These are phyloP conservation scores for Phrixothrix hirtus DNA, from an alignment of 2,888 invertebrate genomes.

Conservation along the genomic window DNA sequence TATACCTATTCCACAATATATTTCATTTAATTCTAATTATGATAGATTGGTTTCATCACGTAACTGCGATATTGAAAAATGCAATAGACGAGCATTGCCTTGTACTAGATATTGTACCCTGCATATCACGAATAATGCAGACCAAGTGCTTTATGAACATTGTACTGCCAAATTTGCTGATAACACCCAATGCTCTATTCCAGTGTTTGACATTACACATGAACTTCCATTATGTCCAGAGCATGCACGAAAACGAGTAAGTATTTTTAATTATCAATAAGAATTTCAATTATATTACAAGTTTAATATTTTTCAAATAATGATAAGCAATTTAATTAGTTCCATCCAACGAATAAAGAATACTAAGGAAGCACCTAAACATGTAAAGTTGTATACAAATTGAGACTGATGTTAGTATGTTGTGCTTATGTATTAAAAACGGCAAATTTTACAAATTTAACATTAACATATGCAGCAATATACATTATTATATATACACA, in stretches of 20 bases:
- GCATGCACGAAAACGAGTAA: conserved; percentile 79
- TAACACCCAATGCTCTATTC: conserved; percentile 77
- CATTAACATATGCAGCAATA: no score
- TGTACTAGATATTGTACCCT: conserved; percentile 80
- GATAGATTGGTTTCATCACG: conserved; percentile 35
- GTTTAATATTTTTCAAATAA: no score
- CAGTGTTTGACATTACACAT: conserved; percentile 76
- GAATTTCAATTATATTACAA: not conserved
- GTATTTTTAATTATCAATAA: conserved; percentile 33
- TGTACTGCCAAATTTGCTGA: conserved; percentile 81
- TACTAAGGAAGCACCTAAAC: no score
- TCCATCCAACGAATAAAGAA: no score
- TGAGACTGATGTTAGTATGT: no score
- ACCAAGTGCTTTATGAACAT: conserved; percentile 74
- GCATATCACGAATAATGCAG: conserved; percentile 84
- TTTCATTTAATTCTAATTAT: conserved; percentile 22
- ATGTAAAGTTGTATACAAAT: no score
- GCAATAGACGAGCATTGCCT: conserved; percentile 64
- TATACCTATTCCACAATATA: conserved; percentile 4
- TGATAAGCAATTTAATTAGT: no score
- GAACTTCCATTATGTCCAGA: conserved; percentile 85
- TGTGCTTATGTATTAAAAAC: no score
- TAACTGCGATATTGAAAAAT: conserved; percentile 38
- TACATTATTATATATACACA: no score
- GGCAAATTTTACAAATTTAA: no score